Conservation (phyloP, 1,140 invertebrate genomes). For the Calliphora vicina region DNA sequence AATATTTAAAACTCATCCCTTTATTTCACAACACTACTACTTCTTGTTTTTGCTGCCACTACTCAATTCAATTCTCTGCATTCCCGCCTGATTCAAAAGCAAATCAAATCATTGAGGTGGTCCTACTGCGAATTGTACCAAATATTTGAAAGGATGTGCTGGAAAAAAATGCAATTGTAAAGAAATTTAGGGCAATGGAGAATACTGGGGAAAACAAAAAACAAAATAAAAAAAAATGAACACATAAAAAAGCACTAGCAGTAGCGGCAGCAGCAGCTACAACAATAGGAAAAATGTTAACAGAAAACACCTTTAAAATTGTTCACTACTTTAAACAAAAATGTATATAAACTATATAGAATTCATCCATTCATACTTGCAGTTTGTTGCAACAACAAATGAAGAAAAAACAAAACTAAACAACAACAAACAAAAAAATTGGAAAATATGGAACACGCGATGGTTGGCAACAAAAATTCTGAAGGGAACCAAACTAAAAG, state of each 20-base stretch:
- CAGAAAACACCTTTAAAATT: background rate
- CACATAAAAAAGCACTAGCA: background rate
- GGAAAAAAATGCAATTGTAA: background rate
- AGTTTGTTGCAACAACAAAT: too few species aligned
- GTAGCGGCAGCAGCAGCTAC: too few species aligned
- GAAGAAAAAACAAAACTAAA: too few species aligned
- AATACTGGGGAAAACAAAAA: background rate
- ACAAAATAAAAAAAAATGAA: background rate
- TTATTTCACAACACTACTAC: too few species aligned
- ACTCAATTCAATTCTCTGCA: background rate
- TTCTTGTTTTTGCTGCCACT: too few species aligned
- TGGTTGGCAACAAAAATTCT: background rate
- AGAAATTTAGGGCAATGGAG: background rate
- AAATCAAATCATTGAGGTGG: background rate
- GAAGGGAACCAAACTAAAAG: background rate
- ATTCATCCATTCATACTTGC: too few species aligned
- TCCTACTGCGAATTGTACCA: background rate
- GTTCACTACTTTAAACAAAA: background rate
- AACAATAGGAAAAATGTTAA: background rate
- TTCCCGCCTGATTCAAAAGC: background rate
- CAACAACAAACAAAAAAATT: too few species aligned
- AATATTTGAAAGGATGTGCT: background rate
- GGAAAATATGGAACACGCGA: background rate
- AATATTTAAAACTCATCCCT: too few species aligned
- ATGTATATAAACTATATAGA: background rate